Conservation (phyloP, 1,140 invertebrate species). For the Halesus radiatus region DNA sequence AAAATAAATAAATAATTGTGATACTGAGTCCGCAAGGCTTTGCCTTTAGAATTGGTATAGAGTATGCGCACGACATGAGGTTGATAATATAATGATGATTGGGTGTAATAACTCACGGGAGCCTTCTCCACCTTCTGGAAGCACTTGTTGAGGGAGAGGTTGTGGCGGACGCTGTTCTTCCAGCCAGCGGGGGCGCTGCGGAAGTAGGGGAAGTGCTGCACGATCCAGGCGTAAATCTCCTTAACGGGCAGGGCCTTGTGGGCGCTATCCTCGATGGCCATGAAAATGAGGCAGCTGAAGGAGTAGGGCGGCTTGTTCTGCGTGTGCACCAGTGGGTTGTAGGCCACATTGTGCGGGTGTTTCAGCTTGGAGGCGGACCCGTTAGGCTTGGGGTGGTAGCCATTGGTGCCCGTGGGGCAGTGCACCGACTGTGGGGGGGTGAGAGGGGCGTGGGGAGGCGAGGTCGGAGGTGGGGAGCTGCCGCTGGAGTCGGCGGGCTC, state of each 20-base stretch:
- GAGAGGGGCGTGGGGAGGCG: conserved; percentile 58
- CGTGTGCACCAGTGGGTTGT: conserved; percentile 83
- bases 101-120: conserved; percentile 66
- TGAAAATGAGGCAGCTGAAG: conserved; percentile 96
- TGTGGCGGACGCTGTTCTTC: conserved; percentile 98
- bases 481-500: conserved; percentile 65
- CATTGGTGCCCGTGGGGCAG: neutral
- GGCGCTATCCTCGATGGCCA: conserved; percentile 95
- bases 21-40: too few species aligned
- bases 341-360: conserved; percentile 81
- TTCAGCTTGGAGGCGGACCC: conserved; percentile 69
- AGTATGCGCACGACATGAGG: too few species aligned
- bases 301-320: conserved; percentile 95
- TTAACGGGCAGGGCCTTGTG: conserved; percentile 93
- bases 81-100: too few species aligned
- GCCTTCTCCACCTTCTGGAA: conserved; percentile 96
- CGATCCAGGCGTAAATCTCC: conserved; percentile 98
- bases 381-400: conserved; percentile 26
- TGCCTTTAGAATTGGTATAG: too few species aligned
- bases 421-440: neutral
- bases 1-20: too few species aligned
- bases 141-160: conserved; percentile 96
- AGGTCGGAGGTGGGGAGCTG: conserved; percentile 63
- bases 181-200: conserved; percentile 95
- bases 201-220: conserved; percentile 97